Evolutionary conservation across 2,797 vertebrate genomes (phyloP), one percentile per base, ranked within the genome.

Genomic region (Propithecus deckenii): DNA sequence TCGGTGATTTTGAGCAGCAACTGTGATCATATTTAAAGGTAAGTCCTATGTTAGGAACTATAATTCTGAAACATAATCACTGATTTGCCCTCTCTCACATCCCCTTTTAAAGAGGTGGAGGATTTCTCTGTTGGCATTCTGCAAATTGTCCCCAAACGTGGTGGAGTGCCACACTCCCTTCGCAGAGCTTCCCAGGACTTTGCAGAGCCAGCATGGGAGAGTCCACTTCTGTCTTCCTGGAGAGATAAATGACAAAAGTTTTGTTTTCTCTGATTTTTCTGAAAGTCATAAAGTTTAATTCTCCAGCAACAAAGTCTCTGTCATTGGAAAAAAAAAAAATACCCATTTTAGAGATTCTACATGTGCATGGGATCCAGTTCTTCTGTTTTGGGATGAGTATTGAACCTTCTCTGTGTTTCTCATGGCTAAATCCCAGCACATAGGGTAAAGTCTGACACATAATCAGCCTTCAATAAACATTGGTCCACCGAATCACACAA

Each of bases 181-280:
- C 46, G 18, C 1, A 55, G 8, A 17, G n/a, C 0, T 20, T 4
- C 13, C 17, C 7, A 52, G 9, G 30, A 28, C 8, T 30, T 80
- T 18, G 0, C 50, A 35, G 59, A 93, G 1, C 15, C 28, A 75
- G 9, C 2, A 11, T 81, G 23, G 38, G 22, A 86, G 8, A 15
- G 5, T 0, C 17, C 14, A 13, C 1, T 30, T 78, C 9, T 63
- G 7, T 18, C 52, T 94, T 79, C 8, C 14, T 38, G 18, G 11
- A 61, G 4, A 90, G 32, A 8, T 2, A 2, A 41, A 41, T 18
- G n/a, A 0, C 6, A 50, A 81, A 65, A 74, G 7, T 32, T 52
- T 1, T 4, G 14, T 23, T 52, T 50, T n/a, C 59, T 50, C 12
- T 71, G 15, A 4, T 67, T 65, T 88, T 95, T 38, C 7, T 74